Base-by-base conservation (phyloP, 2,888 invertebrate genomes). In the Dysmachus trigonus region DNA sequence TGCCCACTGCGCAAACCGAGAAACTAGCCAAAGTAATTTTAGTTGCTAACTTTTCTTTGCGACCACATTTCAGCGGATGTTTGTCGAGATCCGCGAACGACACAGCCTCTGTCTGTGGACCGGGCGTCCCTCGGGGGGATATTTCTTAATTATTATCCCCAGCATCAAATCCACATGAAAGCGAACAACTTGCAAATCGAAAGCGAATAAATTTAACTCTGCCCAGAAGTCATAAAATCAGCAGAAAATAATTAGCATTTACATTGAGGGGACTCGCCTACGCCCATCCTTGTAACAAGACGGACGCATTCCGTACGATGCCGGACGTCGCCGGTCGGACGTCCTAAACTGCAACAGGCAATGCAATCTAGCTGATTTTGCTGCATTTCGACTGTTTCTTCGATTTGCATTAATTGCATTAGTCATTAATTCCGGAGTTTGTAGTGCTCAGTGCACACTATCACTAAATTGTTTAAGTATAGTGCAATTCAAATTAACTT, bases 281-380 rank as follows among this genome's bases (percentile, higher is more conserved):
- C 79, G 31, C 79, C 79, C 79, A 79, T 79, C 79, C 79, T 79
- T 79, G n/a, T 31, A 79, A 79, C 79, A 79, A 79, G 79, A 41
- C 33, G 27, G 47, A 13, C 27, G 4, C 15, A 51, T 51, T 51
- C 51, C 30, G 30, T 3, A 27, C 79, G 30, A 6, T 13, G 5
- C 13, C 51, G 38, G 38, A 74, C 74, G 5, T 53, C n/a, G 74
- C 22, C 22, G 7, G 1, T 31, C 15, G 33, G 73, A 22, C 76
- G 38, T 35, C 31, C 22, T n/a, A 7, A 73, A 73, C 4, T 74
- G 35, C 35, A 74, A 10, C 5, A 72, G 7, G n/a, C n/a, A n/a
- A n/a, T n/a, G n/a, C n/a, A n/a, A n/a, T 62, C 10, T 2, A 3
- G 27, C 1, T n/a, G 22, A 18, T 62, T n/a, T 62, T 10, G 62